Conservation (phyloP, 2,888 invertebrate genomes). For the Acanthosepion lycidas region DNA sequence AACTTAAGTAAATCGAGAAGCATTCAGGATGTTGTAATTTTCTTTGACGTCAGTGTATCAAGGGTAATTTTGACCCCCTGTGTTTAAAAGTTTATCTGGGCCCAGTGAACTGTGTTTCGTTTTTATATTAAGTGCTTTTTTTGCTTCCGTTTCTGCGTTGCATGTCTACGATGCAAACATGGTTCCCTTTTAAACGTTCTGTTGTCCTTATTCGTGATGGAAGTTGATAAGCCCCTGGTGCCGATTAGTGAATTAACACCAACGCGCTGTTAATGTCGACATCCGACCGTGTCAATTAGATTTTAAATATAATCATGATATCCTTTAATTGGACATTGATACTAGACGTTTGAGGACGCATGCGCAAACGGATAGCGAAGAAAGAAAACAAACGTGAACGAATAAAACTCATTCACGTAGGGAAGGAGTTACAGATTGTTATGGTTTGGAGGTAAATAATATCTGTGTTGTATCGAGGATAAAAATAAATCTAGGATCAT, state of each 20-base stretch:
- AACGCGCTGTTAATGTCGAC: not conserved
- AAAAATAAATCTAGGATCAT: no score
- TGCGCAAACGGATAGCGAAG: no score
- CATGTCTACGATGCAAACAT: not conserved
- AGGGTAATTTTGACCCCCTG: not conserved
- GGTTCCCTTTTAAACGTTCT: not conserved
- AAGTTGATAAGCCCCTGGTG: not conserved
- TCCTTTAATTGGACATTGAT: no score
- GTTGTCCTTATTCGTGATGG: not conserved
- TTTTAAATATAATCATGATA: not conserved
- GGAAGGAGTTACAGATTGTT: no score
- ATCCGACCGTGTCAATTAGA: not conserved
- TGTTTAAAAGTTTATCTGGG: not conserved
- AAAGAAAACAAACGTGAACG: not conserved
- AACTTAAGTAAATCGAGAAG: no score
- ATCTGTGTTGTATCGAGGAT: no score
- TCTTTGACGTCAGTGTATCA: no score
- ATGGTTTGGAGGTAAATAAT: no score
- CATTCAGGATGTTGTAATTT: no score
- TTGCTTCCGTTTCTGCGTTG: not conserved
- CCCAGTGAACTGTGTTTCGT: not conserved
- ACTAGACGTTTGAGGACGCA: no score
- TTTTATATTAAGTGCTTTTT: not conserved
- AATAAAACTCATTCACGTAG: no score
- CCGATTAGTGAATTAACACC: not conserved